Percentiles rank a stretch among this genome's conserved stretches.
Conservation (phyloP, 2,797 vertebrate species). For the Tadarida brasiliensis region DNA sequence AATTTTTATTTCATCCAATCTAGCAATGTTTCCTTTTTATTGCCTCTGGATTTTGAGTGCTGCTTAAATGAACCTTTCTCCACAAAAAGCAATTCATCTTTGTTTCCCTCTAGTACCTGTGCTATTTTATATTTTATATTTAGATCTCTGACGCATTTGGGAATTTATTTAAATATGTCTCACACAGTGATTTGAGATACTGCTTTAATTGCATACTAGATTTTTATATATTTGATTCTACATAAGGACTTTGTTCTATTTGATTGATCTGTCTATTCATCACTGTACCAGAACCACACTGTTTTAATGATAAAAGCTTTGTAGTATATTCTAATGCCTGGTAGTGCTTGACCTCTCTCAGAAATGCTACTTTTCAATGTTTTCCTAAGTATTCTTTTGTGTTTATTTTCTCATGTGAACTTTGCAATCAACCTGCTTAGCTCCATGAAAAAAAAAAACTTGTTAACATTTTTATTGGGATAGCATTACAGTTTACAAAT, state of each 20-base stretch:
- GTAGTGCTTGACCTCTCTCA: not conserved
- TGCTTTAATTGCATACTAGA: not conserved
- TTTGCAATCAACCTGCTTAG: not conserved
- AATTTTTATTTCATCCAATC: not conserved
- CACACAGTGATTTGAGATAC: not conserved
- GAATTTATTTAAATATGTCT: not conserved
- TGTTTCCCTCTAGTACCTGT: not conserved
- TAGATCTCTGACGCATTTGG: not conserved
- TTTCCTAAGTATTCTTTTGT: not conserved
- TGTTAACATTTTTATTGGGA: not conserved
- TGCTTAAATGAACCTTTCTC: not conserved
- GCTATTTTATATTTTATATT: not conserved
- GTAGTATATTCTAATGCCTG: not conserved
- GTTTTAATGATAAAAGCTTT: not conserved
- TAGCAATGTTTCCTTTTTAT: not conserved
- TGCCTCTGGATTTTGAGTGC: not conserved
- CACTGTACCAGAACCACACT: not conserved
- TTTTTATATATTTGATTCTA: slow-evolving; percentile 7
- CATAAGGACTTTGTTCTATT: not conserved
- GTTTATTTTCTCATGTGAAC: not conserved
- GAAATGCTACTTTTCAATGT: not conserved
- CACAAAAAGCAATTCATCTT: not conserved
- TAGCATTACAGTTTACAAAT: not conserved
- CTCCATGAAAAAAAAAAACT: not conserved
- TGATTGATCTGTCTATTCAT: not conserved